phyloP scores from a whole-genome alignment of 1,140 invertebrate species.

The Drosophila navojoa region DNA sequence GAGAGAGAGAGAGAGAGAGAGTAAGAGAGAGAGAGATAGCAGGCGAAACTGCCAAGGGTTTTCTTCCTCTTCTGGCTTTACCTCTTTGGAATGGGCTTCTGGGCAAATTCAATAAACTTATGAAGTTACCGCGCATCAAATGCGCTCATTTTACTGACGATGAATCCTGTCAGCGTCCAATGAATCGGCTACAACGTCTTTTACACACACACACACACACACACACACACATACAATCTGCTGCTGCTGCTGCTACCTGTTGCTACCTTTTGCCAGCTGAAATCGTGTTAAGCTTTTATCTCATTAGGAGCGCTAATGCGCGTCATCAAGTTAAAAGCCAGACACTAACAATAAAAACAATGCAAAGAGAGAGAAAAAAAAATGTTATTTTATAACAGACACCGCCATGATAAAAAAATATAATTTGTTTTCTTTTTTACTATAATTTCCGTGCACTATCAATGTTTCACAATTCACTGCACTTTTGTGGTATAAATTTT shows the following conservation, averaged over 20 bases:
- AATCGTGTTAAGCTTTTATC: conserved; percentile 28
- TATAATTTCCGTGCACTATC: conserved; percentile 21
- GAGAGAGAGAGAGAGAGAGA: neutral
- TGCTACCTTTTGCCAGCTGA: conserved; percentile 22
- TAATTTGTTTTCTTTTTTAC: neutral
- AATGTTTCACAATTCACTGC: conserved; percentile 53
- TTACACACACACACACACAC: neutral
- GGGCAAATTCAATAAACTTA: conserved; percentile 71
- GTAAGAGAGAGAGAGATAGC: neutral
- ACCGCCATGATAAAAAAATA: neutral
- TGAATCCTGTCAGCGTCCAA: neutral
- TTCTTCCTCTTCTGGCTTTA: no score
- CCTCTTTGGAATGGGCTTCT: neutral
- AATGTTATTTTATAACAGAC: neutral
- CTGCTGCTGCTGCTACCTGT: conserved; percentile 45
- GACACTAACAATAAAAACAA: neutral
- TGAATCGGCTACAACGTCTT: conserved; percentile 14
- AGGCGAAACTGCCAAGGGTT: neutral
- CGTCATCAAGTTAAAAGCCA: neutral
- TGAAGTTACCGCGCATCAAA: conserved; percentile 74
- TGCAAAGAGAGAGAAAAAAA: no score
- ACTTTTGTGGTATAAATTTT: conserved; percentile 16
- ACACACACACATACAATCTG: neutral
- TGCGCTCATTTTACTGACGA: conserved; percentile 41
- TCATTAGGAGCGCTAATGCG: conserved; percentile 2